phyloP scores from a whole-genome alignment of 2,888 invertebrate species.

The Cistogaster globosa region DNA sequence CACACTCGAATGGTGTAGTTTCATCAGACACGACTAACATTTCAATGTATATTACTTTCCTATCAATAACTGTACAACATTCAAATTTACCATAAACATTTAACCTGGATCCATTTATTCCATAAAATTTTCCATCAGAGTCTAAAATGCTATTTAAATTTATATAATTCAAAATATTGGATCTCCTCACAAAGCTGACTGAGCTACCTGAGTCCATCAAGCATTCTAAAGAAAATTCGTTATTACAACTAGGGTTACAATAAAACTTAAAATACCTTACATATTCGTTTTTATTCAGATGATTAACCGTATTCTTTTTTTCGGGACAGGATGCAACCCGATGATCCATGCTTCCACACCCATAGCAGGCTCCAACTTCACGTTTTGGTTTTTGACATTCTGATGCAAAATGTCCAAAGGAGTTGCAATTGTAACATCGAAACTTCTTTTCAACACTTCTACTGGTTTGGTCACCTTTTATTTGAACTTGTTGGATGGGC shows the following conservation, averaged over 20 bases:
- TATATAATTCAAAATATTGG: neutral
- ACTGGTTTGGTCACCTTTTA: too few species aligned
- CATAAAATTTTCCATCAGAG: neutral
- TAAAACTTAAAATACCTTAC: slow-evolving; percentile 30
- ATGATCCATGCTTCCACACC: too few species aligned
- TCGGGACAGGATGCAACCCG: too few species aligned
- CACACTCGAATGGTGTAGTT: neutral
- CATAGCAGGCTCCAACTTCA: too few species aligned
- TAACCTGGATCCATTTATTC: slow-evolving; percentile 39
- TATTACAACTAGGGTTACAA: slow-evolving; percentile 3
- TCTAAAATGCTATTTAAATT: slow-evolving; percentile 7
- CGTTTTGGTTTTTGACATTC: too few species aligned
- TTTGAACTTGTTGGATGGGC: too few species aligned
- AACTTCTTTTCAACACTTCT: too few species aligned
- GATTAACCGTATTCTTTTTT: too few species aligned
- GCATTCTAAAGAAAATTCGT: neutral
- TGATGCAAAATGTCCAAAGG: too few species aligned
- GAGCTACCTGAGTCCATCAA: neutral
- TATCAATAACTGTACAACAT: neutral
- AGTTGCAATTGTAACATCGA: too few species aligned
- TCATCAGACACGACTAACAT: neutral
- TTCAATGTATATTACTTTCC: neutral
- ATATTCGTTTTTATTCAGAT: too few species aligned
- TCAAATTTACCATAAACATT: slow-evolving; percentile 31
- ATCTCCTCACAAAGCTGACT: slow-evolving; percentile 3